Evolutionary conservation across 2,888 invertebrate genomes (phyloP), one percentile per base, ranked within the genome.

Genomic region (Sarcophaga variegata): DNA sequence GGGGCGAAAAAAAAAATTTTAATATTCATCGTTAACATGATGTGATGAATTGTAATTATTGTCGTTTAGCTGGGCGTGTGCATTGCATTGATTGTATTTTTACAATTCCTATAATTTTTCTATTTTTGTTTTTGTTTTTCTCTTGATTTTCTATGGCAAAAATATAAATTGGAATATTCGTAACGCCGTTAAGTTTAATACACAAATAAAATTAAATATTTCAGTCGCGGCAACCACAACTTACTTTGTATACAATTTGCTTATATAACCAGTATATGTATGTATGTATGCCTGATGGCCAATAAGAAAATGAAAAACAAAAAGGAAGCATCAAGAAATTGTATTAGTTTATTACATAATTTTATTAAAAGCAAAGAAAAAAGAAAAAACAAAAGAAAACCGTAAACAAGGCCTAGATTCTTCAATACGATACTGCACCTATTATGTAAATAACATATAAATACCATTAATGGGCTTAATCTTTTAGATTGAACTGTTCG

Each of bases 1-100:
- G 17, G 5, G 3, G 17, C 0, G 14, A 1, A 4, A 60, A 63
- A 69, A 12, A 45, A 77, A 72, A 74, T 47, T 8, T 60, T 67
- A 64, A 81, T 81, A 71, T 54, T 83, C 59, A 75, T 20, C 71
- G 63, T 17, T 59, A 77, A 77, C 85, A 81, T 81, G 83, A 83
- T 87, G 89, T 83, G 86, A 74, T 88, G 89, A 89, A 89, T 89
- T 84, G 84, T 87, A 89, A 89, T 89, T 88, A 86, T 54, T 86
- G 80, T 87, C 81, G 86, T 86, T 88, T 78, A 84, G 70, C 76
- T 87, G 88, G 89, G 89, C 87, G 89, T 88, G 88, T 87, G 47
- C 37, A 62, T 83, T 67, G 37, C n/a, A 54, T 70, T 37, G 37
- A 37, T 37, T 37, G 37, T 37, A 27, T 79, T 62, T 49, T 62